A percentile compares a stretch with the other conserved stretches of the same genome.
phyloP scores from a whole-genome alignment of 2,888 invertebrate genomes.

The Agriopis aurantiaria region DNA sequence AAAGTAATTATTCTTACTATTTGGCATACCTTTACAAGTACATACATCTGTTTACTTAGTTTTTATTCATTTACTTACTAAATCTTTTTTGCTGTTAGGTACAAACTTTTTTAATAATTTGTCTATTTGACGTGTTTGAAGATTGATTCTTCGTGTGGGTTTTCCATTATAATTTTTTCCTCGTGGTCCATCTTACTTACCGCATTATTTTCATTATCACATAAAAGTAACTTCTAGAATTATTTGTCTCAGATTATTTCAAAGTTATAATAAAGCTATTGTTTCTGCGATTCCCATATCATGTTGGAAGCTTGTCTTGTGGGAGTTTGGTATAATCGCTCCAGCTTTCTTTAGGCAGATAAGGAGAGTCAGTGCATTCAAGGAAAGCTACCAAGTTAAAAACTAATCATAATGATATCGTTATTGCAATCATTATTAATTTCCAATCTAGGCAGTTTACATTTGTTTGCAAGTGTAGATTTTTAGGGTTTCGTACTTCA shows the following conservation, averaged over 20 bases:
- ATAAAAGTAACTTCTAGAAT: background rate
- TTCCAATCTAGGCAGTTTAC: background rate
- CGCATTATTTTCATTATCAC: too few species aligned
- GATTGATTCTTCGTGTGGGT: too few species aligned
- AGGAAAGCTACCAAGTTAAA: background rate
- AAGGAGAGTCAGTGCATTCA: constrained; percentile 24
- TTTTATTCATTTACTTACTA: background rate
- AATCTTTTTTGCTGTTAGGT: too few species aligned
- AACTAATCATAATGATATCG: background rate
- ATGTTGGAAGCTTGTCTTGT: constrained; percentile 34
- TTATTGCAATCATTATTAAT: background rate
- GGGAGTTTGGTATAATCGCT: constrained; percentile 41
- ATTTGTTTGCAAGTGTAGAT: background rate
- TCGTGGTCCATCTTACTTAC: background rate
- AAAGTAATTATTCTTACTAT: background rate
- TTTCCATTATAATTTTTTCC: background rate
- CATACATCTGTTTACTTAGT: background rate
- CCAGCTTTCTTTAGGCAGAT: constrained; percentile 38
- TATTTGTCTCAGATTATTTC: background rate
- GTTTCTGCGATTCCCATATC: constrained; percentile 38
- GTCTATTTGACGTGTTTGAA: too few species aligned
- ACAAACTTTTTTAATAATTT: too few species aligned
- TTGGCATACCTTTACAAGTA: too few species aligned
- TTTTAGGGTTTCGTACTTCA: too few species aligned
- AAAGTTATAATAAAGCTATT: constrained; percentile 31